Base-by-base conservation (phyloP, 2,113 vertebrate genomes). In the Phalacrocorax brasilianus region DNA sequence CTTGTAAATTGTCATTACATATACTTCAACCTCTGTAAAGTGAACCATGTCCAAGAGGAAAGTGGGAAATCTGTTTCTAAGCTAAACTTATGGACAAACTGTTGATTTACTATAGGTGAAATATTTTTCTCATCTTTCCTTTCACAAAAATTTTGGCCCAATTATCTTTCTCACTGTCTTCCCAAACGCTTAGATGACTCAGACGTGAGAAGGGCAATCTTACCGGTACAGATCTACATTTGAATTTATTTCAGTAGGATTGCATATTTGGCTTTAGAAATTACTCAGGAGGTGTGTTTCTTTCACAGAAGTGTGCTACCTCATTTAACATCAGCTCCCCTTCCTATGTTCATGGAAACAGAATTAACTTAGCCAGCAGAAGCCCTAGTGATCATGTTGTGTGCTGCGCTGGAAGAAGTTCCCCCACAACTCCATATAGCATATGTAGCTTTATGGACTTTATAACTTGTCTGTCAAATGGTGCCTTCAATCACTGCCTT, bases 31-130 rank as follows among this genome's bases (percentile, higher is more conserved):
- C 66, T 88, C 73, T 83, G 47, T 82, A 91, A 97, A 96, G 66
- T 84, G 90, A 97, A 91, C 65, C 86, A 96, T 79, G 73, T 78
- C 62, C 85, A 86, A 83, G 96, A 86, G 73, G 79, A 18, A 82
- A 95, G 59, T 16, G 76, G 70, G 65, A 97, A 92, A 92, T 83
- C 55, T 89, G 53, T 33, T 95, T 96, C 88, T 74, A 83, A 93
- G 52, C 12, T 77, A 88, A 95, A 58, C 18, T 55, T 79, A 33
- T 0, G 0, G n/a, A 33, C 23, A 85, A 83, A 49, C 26, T 86
- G 12, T 45, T 62, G n/a, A 21, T 81, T 74, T 74, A 65, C 85
- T 94, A 49, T 55, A 94, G 74, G 50, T 90, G 76, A 96, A 96
- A 78, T 75, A 82, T 81, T 94, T 94, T 81, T 71, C 79, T 95